phyloP scores from a whole-genome alignment of 2,888 invertebrate species.

The Mantis religiosa region DNA sequence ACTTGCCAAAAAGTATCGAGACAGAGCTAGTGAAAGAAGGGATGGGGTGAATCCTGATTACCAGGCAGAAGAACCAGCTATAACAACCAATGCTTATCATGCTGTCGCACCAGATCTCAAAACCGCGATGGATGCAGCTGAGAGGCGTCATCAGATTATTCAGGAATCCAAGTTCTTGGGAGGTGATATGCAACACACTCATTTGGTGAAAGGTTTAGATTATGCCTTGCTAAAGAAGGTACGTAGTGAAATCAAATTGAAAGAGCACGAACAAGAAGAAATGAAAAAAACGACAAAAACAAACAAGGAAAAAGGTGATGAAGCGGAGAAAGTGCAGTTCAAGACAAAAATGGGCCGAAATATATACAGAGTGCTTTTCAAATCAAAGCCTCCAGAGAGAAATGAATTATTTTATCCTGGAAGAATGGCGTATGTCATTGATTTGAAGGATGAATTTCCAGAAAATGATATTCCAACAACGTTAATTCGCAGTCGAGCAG shows the following conservation, averaged over 20 bases:
- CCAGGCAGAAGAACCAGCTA: constrained; percentile 76
- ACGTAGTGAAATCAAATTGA: constrained; percentile 79
- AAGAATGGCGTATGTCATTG: constrained; percentile 97
- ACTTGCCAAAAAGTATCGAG: constrained; percentile 87
- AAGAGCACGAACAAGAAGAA: constrained; percentile 81
- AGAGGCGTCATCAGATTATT: constrained; percentile 90
- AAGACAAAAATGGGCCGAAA: constrained; percentile 77
- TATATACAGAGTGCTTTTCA: constrained; percentile 59
- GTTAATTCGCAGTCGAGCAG: constrained; percentile 85
- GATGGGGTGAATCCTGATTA: constrained; percentile 81
- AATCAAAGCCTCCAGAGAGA: constrained; percentile 68
- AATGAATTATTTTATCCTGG: constrained; percentile 78
- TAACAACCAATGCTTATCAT: constrained; percentile 80
- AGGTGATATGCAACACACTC: constrained; percentile 99
- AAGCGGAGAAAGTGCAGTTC: constrained; percentile 75
- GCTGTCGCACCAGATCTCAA: constrained; percentile 96
- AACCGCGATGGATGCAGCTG: constrained; percentile 91
- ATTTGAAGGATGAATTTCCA: constrained; percentile 78
- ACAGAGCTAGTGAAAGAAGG: constrained; percentile 84
- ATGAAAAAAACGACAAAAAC: constrained; percentile 65
- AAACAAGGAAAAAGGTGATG: constrained; percentile 50
- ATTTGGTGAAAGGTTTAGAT: constrained; percentile 96
- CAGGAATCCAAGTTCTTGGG: constrained; percentile 99
- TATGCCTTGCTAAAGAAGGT: constrained; percentile 90
- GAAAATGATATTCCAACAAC: constrained; percentile 96